A percentile compares a stretch with the other conserved stretches of the same genome.
These are phyloP conservation scores for Clunio marinus DNA, from an alignment of 2,888 invertebrate species.

Conservation along the genomic window DNA sequence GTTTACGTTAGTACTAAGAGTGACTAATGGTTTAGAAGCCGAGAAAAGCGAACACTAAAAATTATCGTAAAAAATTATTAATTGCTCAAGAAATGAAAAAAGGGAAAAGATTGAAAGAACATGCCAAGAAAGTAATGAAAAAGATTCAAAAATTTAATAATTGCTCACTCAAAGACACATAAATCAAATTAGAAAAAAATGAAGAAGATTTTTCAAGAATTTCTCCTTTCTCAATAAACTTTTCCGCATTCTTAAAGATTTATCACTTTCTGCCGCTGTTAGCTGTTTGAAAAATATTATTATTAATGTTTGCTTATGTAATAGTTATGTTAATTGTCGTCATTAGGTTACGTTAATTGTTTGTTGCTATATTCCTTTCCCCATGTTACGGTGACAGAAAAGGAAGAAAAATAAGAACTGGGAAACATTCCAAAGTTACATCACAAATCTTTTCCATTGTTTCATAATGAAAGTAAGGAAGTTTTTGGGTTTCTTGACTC, in stretches of 20 bases:
- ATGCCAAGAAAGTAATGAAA: conserved; percentile 15
- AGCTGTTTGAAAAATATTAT: conserved; percentile 14
- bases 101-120: conserved; percentile 14
- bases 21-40: neutral
- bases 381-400: neutral
- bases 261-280: conserved; percentile 10
- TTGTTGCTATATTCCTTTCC: conserved; percentile 20
- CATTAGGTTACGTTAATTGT: conserved; percentile 36
- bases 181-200: neutral
- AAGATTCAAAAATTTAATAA: conserved; percentile 1
- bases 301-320: conserved; percentile 25
- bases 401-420: neutral
- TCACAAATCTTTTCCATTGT: too few relatives aligned
- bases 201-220: neutral
- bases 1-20: neutral
- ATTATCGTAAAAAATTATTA: conserved; percentile 12
- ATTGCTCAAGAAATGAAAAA: neutral
- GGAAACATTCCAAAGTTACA: too few relatives aligned
- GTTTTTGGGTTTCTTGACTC: too few relatives aligned
- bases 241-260: conserved; percentile 13
- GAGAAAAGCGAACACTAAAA: conserved; percentile 1
- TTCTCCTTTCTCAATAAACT: neutral
- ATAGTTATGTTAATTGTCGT: conserved; percentile 38
- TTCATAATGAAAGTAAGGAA: neutral
- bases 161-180: neutral